phyloP scores from a whole-genome alignment of 2,797 vertebrate species.

The Naso thynnoides region DNA sequence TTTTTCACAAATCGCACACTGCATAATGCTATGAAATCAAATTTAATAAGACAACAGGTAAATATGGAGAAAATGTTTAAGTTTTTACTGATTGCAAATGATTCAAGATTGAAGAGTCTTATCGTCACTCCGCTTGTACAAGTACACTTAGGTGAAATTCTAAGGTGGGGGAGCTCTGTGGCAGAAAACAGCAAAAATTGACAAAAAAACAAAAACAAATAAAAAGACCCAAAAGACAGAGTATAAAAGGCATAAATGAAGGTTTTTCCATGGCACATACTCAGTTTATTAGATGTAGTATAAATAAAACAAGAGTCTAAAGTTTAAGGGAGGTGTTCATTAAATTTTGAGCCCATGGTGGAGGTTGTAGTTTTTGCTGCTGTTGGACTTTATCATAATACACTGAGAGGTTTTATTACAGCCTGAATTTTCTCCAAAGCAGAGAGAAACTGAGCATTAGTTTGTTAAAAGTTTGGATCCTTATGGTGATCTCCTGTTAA shows the following conservation, averaged over 20 bases:
- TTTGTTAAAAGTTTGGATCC: conserved; percentile 66
- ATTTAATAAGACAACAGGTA: background rate
- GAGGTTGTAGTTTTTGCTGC: background rate
- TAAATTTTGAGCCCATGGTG: background rate
- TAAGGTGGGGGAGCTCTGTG: too few relatives aligned
- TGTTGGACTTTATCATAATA: conserved; percentile 8
- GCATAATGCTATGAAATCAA: too few relatives aligned
- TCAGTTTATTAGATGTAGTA: background rate
- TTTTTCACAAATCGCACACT: too few relatives aligned
- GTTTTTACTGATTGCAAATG: background rate
- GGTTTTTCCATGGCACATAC: background rate
- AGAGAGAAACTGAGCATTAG: conserved; percentile 41
- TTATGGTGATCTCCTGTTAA: conserved; percentile 60
- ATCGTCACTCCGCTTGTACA: too few relatives aligned
- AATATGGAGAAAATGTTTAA: background rate
- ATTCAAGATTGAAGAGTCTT: too few relatives aligned
- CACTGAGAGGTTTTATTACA: conserved; percentile 25
- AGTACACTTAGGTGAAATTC: too few relatives aligned
- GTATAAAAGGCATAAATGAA: too few relatives aligned
- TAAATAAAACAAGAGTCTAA: background rate
- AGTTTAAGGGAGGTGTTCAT: conserved; percentile 5
- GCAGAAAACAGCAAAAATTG: too few relatives aligned
- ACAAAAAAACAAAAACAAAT: too few relatives aligned
- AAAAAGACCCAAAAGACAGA: too few relatives aligned
- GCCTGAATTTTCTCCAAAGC: conserved; percentile 24